These are phyloP conservation scores for Alcis repandata DNA, from an alignment of 2,888 invertebrate genomes.

Conservation along the genomic window DNA sequence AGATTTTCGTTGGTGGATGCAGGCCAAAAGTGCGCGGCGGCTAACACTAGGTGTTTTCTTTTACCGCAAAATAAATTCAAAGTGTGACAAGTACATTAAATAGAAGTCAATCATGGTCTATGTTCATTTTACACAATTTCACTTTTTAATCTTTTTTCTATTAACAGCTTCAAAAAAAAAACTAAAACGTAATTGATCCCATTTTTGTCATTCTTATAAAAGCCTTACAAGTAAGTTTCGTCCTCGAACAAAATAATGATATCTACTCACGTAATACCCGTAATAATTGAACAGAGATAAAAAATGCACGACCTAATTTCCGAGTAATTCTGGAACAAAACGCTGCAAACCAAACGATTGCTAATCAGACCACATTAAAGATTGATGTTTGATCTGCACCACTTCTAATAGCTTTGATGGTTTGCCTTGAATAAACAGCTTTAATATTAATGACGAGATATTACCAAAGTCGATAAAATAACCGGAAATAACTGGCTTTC, in stretches of 20 bases:
- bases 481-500: constrained; percentile 16
- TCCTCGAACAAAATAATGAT: background rate
- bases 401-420: constrained; percentile 30
- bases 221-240: too few species aligned
- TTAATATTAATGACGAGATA: constrained; percentile 22
- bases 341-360: constrained; percentile 8
- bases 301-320: constrained; percentile 18
- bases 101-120: too few species aligned
- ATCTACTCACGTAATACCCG: background rate
- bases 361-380: constrained; percentile 32
- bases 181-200: too few species aligned
- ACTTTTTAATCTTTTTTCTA: too few species aligned
- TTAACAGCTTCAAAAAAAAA: too few species aligned
- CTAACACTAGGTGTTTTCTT: too few species aligned
- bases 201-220: too few species aligned
- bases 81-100: too few species aligned
- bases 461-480: constrained; percentile 17
- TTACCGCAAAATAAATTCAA: too few species aligned
- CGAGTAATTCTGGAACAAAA: background rate
- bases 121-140: too few species aligned
- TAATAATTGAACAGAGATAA: constrained; percentile 13
- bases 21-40: too few species aligned
- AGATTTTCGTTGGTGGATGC: too few species aligned
- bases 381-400: constrained; percentile 20
- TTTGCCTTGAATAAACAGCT: constrained; percentile 15